Evolutionary conservation across 2,888 invertebrate species (phyloP), one percentile per base, ranked within the genome.

Genomic region (Plebejus melissa): DNA sequence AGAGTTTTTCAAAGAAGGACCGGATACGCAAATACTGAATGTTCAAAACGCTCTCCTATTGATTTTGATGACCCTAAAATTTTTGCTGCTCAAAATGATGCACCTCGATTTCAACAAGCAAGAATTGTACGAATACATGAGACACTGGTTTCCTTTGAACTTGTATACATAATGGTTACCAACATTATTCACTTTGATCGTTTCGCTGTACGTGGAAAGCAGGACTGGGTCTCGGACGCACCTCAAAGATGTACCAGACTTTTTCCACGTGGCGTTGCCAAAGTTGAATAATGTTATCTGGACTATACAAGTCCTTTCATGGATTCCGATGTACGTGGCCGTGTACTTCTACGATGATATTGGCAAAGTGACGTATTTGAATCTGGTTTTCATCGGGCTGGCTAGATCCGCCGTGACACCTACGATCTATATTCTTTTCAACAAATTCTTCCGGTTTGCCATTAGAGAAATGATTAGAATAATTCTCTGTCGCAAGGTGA

Each of bases 261-360:
- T 28, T 6, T 60, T 65, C 60, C 13, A 32, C 4, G 32, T 28
- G 32, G 3, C 60, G 32, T 11, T 65, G 13, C 28, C 28, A 65
- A 65, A 65, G 60, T 65, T 65, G 60, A 65, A 65, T 65, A 65
- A 65, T 65, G 60, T 65, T 28, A 32, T 32, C 32, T 28, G 4
- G 32, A 3, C 13, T 11, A 2, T 65, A 11, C 11, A n/a, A 5
- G 2, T 65, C 28, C 9, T 32, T 65, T 32, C 32, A 32, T 65
- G 60, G 60, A 65, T 65, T 2, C 60, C 60, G 11, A 28, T 32
- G 60, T 65, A 13, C 2, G 60, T 65, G 11, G 60, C 32, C n/a
- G 0, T 11, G 4, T 65, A 4, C 28, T 65, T 65, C 28, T 65
- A 65, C 32, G 7, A 3, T 1, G 32, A 32, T 5, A 65, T 65